Evolutionary conservation across 2,888 invertebrate genomes (phyloP).

Genomic region (Limulus polyphemus): DNA sequence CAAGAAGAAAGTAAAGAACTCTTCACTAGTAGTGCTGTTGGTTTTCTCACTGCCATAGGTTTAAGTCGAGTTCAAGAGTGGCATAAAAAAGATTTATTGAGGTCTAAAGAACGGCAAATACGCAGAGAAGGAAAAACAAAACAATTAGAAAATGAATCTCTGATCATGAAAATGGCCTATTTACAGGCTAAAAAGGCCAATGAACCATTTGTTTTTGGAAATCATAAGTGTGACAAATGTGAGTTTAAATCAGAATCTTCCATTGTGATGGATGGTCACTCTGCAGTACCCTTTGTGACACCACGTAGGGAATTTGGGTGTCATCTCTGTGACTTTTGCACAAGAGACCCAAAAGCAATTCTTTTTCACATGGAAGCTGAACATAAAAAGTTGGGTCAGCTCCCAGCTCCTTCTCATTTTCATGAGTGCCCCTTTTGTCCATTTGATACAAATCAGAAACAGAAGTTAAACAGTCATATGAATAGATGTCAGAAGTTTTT

Average conservation of each 20-base stretch:
- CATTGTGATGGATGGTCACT: constrained; percentile 68
- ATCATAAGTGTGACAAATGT: constrained; percentile 75
- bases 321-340: constrained; percentile 67
- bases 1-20: too few species aligned
- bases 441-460: constrained; percentile 85
- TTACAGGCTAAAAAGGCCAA: constrained; percentile 68
- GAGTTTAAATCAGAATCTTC: constrained; percentile 77
- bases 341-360: constrained; percentile 65
- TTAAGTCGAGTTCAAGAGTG: constrained; percentile 79
- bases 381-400: constrained; percentile 68
- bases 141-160: too few species aligned
- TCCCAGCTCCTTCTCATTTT: constrained; percentile 71
- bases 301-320: constrained; percentile 43
- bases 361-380: constrained; percentile 81
- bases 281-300: constrained; percentile 82
- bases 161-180: constrained; percentile 38
- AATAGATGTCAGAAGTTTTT: constrained; percentile 79
- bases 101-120: constrained; percentile 68
- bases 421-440: constrained; percentile 88
- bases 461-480: constrained; percentile 73
- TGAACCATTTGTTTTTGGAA: constrained; percentile 55
- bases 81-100: constrained; percentile 80
- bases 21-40: too few species aligned
- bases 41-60: constrained; percentile 33
- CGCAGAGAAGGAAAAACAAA: constrained; percentile 47